Evolutionary conservation across 2,797 vertebrate species (phyloP).

Genomic region (Propithecus deckenii): DNA sequence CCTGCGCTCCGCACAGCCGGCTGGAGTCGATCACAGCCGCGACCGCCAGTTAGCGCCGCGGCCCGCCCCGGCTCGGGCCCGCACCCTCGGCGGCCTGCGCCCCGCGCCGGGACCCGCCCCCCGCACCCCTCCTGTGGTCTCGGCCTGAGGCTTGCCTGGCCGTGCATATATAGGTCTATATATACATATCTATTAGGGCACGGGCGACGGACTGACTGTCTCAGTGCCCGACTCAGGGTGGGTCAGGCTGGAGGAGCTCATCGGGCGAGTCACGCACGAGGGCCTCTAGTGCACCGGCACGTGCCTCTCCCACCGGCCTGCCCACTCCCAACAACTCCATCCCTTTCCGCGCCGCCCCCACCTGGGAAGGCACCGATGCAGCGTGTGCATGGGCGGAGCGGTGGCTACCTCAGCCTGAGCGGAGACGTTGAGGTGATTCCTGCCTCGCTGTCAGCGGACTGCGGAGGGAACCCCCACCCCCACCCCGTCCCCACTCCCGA

Average conservation of each 20-base stretch:
- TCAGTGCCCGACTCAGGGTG: background rate
- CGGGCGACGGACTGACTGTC: background rate
- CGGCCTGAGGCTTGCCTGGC: background rate
- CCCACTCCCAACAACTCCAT: background rate
- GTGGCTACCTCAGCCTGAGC: background rate
- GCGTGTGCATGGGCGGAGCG: background rate
- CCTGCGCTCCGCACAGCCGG: background rate
- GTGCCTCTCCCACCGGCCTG: background rate
- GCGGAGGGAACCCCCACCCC: background rate
- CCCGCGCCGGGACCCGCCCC: background rate
- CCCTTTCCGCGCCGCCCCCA: background rate
- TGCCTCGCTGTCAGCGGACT: background rate
- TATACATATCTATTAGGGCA: no score
- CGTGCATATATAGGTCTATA: background rate
- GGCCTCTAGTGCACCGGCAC: background rate
- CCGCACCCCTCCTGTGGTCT: background rate
- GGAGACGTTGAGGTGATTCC: background rate
- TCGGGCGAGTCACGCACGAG: background rate
- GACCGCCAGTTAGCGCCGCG: background rate
- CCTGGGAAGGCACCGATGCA: background rate
- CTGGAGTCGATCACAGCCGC: background rate
- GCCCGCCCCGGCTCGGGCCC: background rate
- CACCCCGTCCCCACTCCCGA: background rate
- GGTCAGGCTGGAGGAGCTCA: background rate
- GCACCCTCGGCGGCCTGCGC: background rate